phyloP scores from a whole-genome alignment of 2,113 vertebrate species.

The Rhynchomys soricoides region DNA sequence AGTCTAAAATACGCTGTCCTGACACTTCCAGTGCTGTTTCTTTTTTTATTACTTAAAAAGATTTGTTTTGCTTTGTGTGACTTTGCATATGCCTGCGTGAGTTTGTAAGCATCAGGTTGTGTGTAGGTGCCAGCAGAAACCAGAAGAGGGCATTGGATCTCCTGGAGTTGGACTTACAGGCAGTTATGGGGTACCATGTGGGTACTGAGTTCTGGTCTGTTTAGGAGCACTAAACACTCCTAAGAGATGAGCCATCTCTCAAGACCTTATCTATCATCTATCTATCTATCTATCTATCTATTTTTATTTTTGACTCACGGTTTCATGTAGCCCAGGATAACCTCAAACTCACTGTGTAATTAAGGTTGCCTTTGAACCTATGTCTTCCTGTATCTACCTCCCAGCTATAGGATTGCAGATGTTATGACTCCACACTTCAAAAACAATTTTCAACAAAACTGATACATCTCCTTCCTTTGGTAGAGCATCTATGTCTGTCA shows the following conservation, averaged over 20 bases:
- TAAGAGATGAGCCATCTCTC: not conserved
- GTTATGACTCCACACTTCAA: not conserved
- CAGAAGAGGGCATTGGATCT: not conserved
- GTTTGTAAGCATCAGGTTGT: not conserved
- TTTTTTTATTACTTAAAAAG: not conserved
- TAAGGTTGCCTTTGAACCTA: not conserved
- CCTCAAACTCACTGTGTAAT: no score
- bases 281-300: not conserved
- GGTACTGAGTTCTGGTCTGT: not conserved
- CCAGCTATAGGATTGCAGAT: not conserved
- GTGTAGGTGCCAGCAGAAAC: no score
- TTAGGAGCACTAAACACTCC: not conserved
- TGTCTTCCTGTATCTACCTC: not conserved
- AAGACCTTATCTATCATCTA: no score
- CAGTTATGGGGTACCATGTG: not conserved
- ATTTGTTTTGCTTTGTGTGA: no score
- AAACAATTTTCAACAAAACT: constrained; percentile 7
- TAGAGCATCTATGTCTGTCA: not conserved
- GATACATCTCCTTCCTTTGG: constrained; percentile 48
- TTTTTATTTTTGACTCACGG: not conserved
- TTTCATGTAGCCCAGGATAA: not conserved
- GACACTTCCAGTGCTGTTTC: not conserved
- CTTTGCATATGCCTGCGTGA: no score
- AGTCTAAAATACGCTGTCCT: not conserved
- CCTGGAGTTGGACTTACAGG: not conserved